Evolutionary conservation across 2,888 invertebrate species (phyloP).

Genomic region (Scaptomyza parva): DNA sequence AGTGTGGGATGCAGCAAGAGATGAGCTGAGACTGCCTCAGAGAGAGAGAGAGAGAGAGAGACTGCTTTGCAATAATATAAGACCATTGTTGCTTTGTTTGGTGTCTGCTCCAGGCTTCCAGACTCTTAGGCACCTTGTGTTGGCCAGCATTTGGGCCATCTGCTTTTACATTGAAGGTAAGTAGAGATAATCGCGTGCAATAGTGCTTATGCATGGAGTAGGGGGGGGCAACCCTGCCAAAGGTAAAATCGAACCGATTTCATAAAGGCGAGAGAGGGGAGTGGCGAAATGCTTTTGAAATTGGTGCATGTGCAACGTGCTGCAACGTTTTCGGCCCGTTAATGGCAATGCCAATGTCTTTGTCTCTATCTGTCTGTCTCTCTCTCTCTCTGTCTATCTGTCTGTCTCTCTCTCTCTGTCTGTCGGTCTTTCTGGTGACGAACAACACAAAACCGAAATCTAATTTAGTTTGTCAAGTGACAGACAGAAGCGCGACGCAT

Average conservation of each 20-base stretch:
- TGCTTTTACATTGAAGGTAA: conserved; percentile 10
- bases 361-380: conserved; percentile 12
- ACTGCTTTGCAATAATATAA: conserved; percentile 39
- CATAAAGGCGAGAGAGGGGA: too few species aligned
- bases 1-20: too few species aligned
- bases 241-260: not conserved
- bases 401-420: too few species aligned
- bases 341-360: conserved; percentile 14
- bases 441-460: conserved; percentile 70
- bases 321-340: conserved; percentile 24
- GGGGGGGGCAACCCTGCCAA: too few species aligned
- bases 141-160: not conserved
- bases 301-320: conserved; percentile 41
- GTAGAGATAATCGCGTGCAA: conserved; percentile 48
- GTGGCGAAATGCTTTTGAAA: not conserved
- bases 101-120: not conserved
- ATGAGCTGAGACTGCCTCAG: too few species aligned
- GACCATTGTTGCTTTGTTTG: conserved; percentile 27
- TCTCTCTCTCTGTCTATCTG: too few species aligned
- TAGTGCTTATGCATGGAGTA: conserved; percentile 16
- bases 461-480: conserved; percentile 71
- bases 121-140: too few species aligned
- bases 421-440: conserved; percentile 38
- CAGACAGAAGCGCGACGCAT: conserved; percentile 34
- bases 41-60: too few species aligned